Evolutionary conservation across 2,113 vertebrate genomes (phyloP), one percentile per base, ranked within the genome.

Genomic region (Hoplias malabaricus): DNA sequence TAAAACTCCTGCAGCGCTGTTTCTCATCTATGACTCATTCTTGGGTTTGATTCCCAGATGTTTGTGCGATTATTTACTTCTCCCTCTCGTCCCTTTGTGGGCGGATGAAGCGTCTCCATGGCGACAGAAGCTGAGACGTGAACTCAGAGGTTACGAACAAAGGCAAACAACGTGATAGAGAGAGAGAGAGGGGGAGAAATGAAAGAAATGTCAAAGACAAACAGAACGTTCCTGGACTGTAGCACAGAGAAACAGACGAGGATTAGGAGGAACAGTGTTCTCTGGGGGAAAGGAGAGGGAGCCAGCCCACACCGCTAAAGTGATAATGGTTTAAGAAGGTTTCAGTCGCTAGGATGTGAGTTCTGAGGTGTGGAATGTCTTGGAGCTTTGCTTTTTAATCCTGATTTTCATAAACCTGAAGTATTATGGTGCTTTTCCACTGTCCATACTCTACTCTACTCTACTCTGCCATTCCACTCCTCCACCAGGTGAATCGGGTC

Each of bases 101-200:
- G 72, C 50, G 75, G 67, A 75, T 72, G 57, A 65, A 70, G 78
- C 36, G 76, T 88, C 82, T 73, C 86, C 83, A 89, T 90, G 83
- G 84, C 82, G 82, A 88, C 84, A 5, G 42, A 43, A 27, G 75
- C 54, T 54, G 42, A 68, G 77, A 82, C 82, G 19, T 59, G 48
- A 48, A 72, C 61, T 54, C 48, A 62, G 46, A 48, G 67, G 48
- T 74, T 59, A 53, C 57, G 36, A 43, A 68, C 42, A 59, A 77
- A 14, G 67, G 38, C 53, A 67, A n/a, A 12, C 12, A 36, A n/a
- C n/a, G n/a, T n/a, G n/a, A n/a, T n/a, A n/a, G n/a, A n/a, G n/a
- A n/a, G n/a, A n/a, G n/a, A n/a, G 19, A 40, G 71, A 88, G 91
- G 79, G 92, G 92, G 82, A 90, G 88, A 0, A 90, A 93, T 73